Conservation (phyloP, 2,888 invertebrate genomes). For the Cyclophora punctaria region DNA sequence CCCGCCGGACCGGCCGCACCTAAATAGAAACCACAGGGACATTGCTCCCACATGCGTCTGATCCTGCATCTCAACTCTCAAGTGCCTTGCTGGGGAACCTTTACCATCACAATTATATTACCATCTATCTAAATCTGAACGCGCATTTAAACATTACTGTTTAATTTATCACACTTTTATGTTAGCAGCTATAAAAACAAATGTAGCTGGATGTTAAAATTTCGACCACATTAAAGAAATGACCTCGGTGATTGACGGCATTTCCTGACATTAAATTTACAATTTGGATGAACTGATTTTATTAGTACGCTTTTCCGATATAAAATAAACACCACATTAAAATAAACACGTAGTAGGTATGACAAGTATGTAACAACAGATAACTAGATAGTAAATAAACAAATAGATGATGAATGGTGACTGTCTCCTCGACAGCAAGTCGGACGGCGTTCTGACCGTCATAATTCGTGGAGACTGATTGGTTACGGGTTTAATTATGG, state of each 20-base stretch:
- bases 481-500: conserved; percentile 40
- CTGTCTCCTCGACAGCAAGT: conserved; percentile 3
- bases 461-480: conserved; percentile 21
- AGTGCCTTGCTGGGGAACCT: conserved; percentile 57
- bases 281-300: too few relatives aligned
- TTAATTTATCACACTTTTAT: conserved; percentile 31
- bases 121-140: conserved; percentile 16
- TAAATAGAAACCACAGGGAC: conserved; percentile 75
- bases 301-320: too few relatives aligned
- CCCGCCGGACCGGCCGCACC: conserved; percentile 68
- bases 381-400: conserved; percentile 1
- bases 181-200: conserved; percentile 18
- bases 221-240: conserved; percentile 8
- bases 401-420: not conserved
- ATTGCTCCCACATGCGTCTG: conserved; percentile 64
- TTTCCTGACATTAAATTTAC: conserved; percentile 32
- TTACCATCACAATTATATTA: conserved; percentile 27
- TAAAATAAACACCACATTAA: not conserved
- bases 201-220: conserved; percentile 14
- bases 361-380: too few relatives aligned
- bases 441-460: conserved; percentile 11
- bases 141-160: conserved; percentile 13
- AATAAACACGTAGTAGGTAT: conserved; percentile 1
- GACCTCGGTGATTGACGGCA: conserved; percentile 38
- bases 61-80: conserved; percentile 57